These are phyloP conservation scores for Palythoa grandiflora DNA, from an alignment of 92 coral and sea anemone genomes.

Conservation along the genomic window DNA sequence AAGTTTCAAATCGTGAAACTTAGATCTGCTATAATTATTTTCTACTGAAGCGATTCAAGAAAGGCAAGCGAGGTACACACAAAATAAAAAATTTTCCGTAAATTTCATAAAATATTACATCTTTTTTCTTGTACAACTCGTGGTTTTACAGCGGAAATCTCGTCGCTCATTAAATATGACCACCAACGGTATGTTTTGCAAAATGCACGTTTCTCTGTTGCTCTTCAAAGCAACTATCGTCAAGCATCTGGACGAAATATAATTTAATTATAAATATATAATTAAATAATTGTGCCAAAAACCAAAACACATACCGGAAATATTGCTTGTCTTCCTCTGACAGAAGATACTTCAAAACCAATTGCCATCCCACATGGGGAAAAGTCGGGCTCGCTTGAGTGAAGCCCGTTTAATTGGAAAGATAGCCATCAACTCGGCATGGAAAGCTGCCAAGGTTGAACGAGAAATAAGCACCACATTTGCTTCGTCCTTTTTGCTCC, in stretches of 20 bases:
- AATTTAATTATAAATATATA: no score
- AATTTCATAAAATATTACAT: neutral
- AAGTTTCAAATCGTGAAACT: neutral
- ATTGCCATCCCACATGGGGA: conserved; percentile 47
- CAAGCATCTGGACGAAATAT: no score
- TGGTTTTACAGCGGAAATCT: neutral
- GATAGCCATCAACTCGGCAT: conserved; percentile 50
- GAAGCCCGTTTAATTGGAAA: conserved; percentile 53
- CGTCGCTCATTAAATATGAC: no score
- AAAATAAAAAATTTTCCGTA: no score
- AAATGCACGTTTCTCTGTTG: no score
- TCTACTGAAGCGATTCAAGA: no score
- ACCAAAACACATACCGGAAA: conserved; percentile 23
- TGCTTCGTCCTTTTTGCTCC: conserved; percentile 39
- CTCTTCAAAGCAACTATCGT: no score
- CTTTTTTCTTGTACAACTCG: neutral
- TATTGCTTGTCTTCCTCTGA: conserved; percentile 49
- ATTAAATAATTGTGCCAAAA: conserved; percentile 3
- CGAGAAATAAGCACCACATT: conserved; percentile 45
- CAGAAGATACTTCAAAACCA: conserved; percentile 18
- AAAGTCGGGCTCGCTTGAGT: conserved; percentile 23
- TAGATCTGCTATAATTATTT: no score
- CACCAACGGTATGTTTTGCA: no score
- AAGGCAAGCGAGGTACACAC: no score
- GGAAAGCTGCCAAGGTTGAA: conserved; percentile 31